phyloP scores from a whole-genome alignment of 2,797 vertebrate genomes.

The Mormyrus proboscirostris region DNA sequence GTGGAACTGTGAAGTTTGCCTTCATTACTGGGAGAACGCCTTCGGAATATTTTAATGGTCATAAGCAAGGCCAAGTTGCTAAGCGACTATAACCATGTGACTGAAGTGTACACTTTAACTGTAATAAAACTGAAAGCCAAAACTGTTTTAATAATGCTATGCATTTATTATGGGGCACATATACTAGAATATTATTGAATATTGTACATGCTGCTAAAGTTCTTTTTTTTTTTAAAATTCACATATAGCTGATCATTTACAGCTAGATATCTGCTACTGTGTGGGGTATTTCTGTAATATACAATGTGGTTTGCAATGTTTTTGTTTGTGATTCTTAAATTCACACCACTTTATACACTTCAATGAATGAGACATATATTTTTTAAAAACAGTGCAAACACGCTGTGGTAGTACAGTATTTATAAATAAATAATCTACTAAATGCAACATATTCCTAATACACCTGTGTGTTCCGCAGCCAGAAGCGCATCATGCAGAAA shows the following conservation, averaged over 20 bases:
- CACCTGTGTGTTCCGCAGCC: background rate
- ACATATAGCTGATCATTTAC: background rate
- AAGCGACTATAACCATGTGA: background rate
- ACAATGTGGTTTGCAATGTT: background rate
- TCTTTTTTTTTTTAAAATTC: background rate
- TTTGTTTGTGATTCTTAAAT: background rate
- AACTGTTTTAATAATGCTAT: background rate
- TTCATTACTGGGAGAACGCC: background rate
- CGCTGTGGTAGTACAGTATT: background rate
- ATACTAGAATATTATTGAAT: background rate
- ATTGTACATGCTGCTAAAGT: background rate
- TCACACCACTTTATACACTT: background rate
- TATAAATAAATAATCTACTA: background rate
- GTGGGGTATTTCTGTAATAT: background rate
- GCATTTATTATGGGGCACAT: background rate
- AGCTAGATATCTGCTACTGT: background rate
- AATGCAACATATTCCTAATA: background rate
- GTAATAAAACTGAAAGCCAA: background rate
- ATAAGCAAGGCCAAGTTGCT: background rate
- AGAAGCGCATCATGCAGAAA: background rate
- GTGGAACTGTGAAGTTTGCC: background rate
- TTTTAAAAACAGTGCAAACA: background rate
- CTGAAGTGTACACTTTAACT: background rate
- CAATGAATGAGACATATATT: background rate
- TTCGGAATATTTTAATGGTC: background rate